Conservation (phyloP, 2,888 invertebrate genomes). For the Lasioglossum lativentre region DNA sequence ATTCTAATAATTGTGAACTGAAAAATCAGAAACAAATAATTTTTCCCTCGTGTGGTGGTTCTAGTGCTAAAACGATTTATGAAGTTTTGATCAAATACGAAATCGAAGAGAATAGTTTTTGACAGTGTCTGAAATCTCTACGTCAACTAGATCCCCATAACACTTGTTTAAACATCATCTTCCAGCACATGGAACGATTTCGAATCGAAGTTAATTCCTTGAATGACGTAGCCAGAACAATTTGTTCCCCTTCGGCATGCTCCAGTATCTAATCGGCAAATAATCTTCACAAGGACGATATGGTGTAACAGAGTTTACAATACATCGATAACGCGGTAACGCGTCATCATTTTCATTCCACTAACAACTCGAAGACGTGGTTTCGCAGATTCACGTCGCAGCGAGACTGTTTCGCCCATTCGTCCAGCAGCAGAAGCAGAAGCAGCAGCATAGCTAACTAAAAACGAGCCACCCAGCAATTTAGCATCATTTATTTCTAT, state of each 20-base stretch:
- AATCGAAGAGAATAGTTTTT: background rate
- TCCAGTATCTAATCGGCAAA: slow-evolving; percentile 52
- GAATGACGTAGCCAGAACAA: slow-evolving; percentile 37
- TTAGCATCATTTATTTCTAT: slow-evolving; percentile 82
- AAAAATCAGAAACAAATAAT: background rate
- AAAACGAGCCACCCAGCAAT: slow-evolving; percentile 75
- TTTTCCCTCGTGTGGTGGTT: too few species aligned
- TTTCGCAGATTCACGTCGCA: slow-evolving; percentile 39
- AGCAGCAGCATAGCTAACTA: slow-evolving; percentile 25
- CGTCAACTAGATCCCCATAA: background rate
- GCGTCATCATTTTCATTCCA: slow-evolving; percentile 9
- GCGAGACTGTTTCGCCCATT: background rate
- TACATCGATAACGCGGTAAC: slow-evolving; percentile 34
- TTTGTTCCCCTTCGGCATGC: slow-evolving; percentile 39
- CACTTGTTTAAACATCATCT: background rate
- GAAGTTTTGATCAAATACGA: too few species aligned
- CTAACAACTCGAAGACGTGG: background rate
- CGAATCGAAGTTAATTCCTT: slow-evolving; percentile 40
- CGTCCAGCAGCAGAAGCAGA: slow-evolving; percentile 33
- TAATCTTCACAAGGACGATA: slow-evolving; percentile 58
- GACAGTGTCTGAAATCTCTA: background rate
- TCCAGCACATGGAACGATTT: slow-evolving; percentile 6
- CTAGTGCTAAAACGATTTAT: background rate
- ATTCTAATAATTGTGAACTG: too few species aligned
- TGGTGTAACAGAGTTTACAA: slow-evolving; percentile 5